Conservation (phyloP, 2,797 vertebrate genomes). For the Helarctos malayanus region DNA sequence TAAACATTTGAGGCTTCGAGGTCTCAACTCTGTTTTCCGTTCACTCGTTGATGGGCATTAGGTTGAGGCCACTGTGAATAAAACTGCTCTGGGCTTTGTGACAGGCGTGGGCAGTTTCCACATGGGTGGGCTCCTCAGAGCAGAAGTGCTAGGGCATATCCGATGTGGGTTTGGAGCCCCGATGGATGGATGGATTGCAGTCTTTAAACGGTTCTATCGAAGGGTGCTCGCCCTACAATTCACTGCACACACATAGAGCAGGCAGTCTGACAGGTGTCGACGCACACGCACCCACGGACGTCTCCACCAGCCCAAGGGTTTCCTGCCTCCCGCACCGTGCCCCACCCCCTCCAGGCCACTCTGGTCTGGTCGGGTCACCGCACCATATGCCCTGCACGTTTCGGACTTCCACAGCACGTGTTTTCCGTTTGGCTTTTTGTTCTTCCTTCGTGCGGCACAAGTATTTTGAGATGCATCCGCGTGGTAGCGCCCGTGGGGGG, state of each 20-base stretch:
- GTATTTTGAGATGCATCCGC: background rate
- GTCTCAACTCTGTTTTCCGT: background rate
- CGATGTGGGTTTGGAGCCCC: background rate
- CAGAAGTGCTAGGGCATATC: background rate
- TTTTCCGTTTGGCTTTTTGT: background rate
- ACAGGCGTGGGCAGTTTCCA: too few species aligned
- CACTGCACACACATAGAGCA: background rate
- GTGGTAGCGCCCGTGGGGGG: background rate
- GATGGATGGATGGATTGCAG: too few species aligned
- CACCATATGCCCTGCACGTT: background rate
- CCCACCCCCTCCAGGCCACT: background rate
- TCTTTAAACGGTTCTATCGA: background rate
- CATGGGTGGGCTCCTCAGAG: background rate
- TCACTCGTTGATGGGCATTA: background rate
- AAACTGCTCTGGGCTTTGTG: background rate
- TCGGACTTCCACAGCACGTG: background rate
- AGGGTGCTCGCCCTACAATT: background rate
- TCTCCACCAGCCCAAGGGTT: too few species aligned
- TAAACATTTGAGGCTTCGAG: background rate
- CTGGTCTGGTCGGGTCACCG: too few species aligned
- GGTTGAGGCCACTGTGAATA: background rate
- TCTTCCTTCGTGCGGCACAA: background rate
- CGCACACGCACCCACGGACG: rapidly evolving
- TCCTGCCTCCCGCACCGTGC: background rate
- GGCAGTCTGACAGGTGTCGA: background rate